Evolutionary conservation across 2,888 invertebrate genomes (phyloP), one percentile per base, ranked within the genome.

Genomic region (Boloria euphrosyne): DNA sequence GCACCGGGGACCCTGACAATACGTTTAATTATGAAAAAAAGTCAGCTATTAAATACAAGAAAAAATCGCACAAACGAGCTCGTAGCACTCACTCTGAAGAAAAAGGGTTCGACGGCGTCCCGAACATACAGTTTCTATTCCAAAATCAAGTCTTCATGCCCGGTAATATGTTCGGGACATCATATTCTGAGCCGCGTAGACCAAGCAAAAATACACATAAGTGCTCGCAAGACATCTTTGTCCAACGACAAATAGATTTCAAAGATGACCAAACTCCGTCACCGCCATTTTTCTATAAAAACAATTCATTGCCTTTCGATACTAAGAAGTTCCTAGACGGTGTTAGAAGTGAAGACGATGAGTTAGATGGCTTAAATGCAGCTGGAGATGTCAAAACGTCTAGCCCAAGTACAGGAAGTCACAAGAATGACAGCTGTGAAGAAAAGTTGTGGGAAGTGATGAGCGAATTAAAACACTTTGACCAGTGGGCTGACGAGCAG

Each of bases 91-190:
- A 82, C 3, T 80, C 86, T 0, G 87, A 80, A 3, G 78, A 85
- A 49, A 81, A 79, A 61, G 62, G 70, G 13, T 75, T 78, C 69
- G 85, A 83, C 59, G 80, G 80, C 2, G 77, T 85, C 0, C 92
- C 92, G 3, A 89, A 86, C 62, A 89, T 93, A 80, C 92, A 93
- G 72, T 92, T 93, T 77, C 78, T 92, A 16, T 93, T 92, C 71
- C 91, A 91, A 77, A 92, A 92, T 71, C 92, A 92, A 74, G 90
- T 93, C 18, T 92, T 92, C 69, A 89, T 93, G 90, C 91, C 91
- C 13, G 89, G 92, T 0, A 85, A 88, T 69, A 65, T 84, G 71
- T 82, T 82, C 63, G 77, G 81, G 16, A 71, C 79, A 0, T 78
- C 89, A 0, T 86, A 80, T 67, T 82, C 89, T 1, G 90, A 90